Base-by-base conservation (phyloP, 2,113 vertebrate species). In the Bos indicus region DNA sequence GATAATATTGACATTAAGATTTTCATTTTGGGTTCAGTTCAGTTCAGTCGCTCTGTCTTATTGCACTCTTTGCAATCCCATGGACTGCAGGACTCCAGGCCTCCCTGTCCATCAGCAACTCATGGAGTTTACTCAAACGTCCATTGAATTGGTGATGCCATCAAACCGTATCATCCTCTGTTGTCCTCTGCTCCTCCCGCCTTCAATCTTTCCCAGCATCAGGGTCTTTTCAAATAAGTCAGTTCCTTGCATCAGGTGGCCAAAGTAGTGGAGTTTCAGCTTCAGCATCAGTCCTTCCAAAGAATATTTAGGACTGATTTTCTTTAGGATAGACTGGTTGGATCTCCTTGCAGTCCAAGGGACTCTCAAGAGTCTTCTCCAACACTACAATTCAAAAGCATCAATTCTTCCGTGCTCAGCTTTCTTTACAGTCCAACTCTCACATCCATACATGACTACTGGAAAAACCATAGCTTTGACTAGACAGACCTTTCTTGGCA, bases 111-210 rank as follows among this genome's bases (percentile, higher is more conserved):
- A 23, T 23, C 64, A 36, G 19, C n/a, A 71, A 23, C 64, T 71
- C n/a, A 2, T 71, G n/a, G n/a, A 71, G 19, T 71, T 71, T 23
- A 71, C 67, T 40, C 67, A 71, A 71, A 71, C 6, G 19, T 64
- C 30, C 33, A n/a, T 17, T n/a, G 62, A 64, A 64, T 17, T 64
- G 62, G 19, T 40, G 67, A 23, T 71, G n/a, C 67, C 19, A 23
- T 23, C 67, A 36, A 40, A 12, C 67, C n/a, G 12, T 71, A 2
- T 71, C n/a, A 71, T 71, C 67, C 67, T 71, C n/a, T 71, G 10
- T 71, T 1, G 0, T 71, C n/a, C 67, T n/a, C 67, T 71, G 6
- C 67, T 71, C 64, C 64, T 36, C n/a, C 67, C 0, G 2, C 67
- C 67, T 36, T 36, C 19, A 71, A 12, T 40, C n/a, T 23, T 36